Conservation (phyloP, 2,113 vertebrate genomes). For the Scophthalmus maximus region DNA sequence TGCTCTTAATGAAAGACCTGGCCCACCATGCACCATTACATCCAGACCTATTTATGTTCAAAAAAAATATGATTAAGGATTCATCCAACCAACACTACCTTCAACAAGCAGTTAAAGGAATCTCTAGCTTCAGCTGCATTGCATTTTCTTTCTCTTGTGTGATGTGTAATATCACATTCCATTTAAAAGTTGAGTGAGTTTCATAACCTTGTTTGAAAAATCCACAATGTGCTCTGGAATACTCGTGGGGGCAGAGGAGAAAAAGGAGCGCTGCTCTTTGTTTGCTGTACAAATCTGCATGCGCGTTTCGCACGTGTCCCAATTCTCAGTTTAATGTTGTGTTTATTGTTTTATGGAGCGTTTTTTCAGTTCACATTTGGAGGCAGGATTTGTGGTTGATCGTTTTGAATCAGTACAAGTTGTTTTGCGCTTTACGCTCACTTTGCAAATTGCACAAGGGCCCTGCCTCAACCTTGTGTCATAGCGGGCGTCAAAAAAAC, state of each 20-base stretch:
- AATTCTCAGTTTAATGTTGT: no score
- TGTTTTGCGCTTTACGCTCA: background rate
- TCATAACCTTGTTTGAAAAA: conserved; percentile 67
- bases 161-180: conserved; percentile 52
- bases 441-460: no score
- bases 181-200: conserved; percentile 52
- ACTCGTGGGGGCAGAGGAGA: conserved; percentile 38
- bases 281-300: conserved; percentile 13
- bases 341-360: no score
- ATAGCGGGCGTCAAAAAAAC: no score
- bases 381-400: no score
- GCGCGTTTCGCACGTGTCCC: no score
- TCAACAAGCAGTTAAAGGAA: conserved; percentile 14
- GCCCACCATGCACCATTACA: conserved; percentile 44
- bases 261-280: conserved; percentile 27
- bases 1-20: conserved; percentile 65
- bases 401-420: no score
- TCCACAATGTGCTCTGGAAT: conserved; percentile 59
- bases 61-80: conserved; percentile 60
- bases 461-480: no score
- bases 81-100: conserved; percentile 30
- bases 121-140: background rate
- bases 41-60: conserved; percentile 59
- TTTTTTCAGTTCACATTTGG: no score
- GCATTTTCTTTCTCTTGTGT: conserved; percentile 25